Evolutionary conservation across 2,888 invertebrate species (phyloP), one percentile per base, ranked within the genome.

Genomic region (Xanthostigma xanthostigma): DNA sequence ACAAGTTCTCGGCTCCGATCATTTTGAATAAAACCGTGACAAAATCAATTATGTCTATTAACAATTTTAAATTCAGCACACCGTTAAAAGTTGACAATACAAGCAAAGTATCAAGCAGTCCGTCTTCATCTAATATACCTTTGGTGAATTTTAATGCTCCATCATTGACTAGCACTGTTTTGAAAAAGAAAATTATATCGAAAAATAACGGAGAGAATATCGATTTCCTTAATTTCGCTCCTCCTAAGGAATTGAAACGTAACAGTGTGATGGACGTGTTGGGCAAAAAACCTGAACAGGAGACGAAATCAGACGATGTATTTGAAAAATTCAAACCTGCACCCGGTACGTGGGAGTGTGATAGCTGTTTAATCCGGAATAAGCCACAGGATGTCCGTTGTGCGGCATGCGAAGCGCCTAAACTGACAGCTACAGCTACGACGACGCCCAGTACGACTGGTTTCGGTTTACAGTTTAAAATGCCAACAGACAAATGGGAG

Each of bases 321-420:
- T 54, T 53, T 38, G 62, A 64, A 46, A 62, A 64, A 56, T 78
- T 77, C 54, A 79, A 77, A 57, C 70, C 71, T 8, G 61, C 69
- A 1, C 58, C 64, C 17, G 74, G 72, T 44, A 72, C 74, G 14
- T 84, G 84, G 84, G 76, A 79, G 55, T 85, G 85, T 62, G 64
- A 70, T 1, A 67, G 65, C 14, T 84, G 84, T 59, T 68, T 77
- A 64, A 65, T 81, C 11, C 66, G 71, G 39, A 84, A 84, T 60
- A 63, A 70, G 9, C 58, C 62, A 1, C 63, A 64, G n/a, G 60
- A 58, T 2, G 57, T 55, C 3, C 64, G 64, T 33, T 80, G 80
- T 56, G 66, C 68, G 8, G 76, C 78, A 17, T 80, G 80, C 59
- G 65, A 70, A 52, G 64, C 67, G 11, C 55, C 67, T 2, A 71